Evolutionary conservation across 2,797 vertebrate species (phyloP), one percentile per base, ranked within the genome.

Genomic region (Siniperca obscura): DNA sequence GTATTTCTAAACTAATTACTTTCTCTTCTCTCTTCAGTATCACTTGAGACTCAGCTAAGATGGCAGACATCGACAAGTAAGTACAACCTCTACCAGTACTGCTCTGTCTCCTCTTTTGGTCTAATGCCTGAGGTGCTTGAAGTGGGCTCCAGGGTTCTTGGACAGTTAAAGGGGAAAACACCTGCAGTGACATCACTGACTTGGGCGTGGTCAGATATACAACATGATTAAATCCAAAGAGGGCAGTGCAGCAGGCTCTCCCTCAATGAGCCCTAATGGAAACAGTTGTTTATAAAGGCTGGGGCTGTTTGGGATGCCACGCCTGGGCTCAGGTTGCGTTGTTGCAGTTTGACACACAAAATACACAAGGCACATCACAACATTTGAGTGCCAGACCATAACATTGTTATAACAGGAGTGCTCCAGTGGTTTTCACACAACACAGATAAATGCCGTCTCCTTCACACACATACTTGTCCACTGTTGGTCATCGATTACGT

Each of bases 31-130:
- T 80, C 62, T 69, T 13, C 16, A 97, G 97, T 90, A 94, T 95
- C 87, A 91, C 92, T 90, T 84, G 88, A 93, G 83, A 95, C 94
- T 91, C 83, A 30, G 92, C 86, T 81, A 96, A 94, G 92, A 99
- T 99, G 98, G 98, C 98, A 93, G 97, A 99, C 92, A 93, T 98
- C 80, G 98, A 99, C 96, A 99, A 99, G 98, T 99, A 95, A 98
- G 98, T 98, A 65, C 40, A 66, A 50, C 4, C 9, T 44, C 5
- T 3, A 9, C 13, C 38, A 9, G 16, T 10, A 16, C 25, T 12
- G 1, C 12, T 46, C 5, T 14, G 44, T 55, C 16, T 72, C 38
- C 59, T 57, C 52, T 38, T 3, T 11, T 25, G 44, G 42, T 64
- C 30, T 12, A 21, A 44, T 42, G 40, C 25, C 30, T 30, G 36